Base-by-base conservation (phyloP, 2,797 vertebrate genomes). In the Anolis apletophallus region DNA sequence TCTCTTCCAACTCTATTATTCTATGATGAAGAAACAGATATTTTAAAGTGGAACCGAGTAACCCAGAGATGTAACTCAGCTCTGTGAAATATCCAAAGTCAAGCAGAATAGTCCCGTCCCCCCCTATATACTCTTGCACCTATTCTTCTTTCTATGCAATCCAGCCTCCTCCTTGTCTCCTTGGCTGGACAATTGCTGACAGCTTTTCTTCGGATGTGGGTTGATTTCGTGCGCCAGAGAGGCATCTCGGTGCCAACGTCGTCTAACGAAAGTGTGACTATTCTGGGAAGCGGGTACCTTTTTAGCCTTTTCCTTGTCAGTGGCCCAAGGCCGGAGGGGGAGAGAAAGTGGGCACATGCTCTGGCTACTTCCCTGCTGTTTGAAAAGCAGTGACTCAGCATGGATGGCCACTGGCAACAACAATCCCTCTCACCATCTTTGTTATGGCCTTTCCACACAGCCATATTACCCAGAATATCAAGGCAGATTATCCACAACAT, bases 301-400 rank as follows among this genome's bases (percentile, higher is more conserved):
- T 94, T 88, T 91, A 93, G 86, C 89, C 91, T 91, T 90, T 94
- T 86, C 86, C 40, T 40, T 82, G 2, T 57, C 23, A 50, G 68
- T 12, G 3, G 32, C 64, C 64, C 64, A 17, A 54, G 46, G 64
- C 29, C n/a, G 9, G 76, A 91, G 91, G 6, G 52, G 87, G 13
- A n/a, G 36, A 23, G 92, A 90, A 89, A n/a, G 87, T 88, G 87
- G 83, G 90, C 89, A 85, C 80, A 85, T 90, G 88, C 88, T 91
- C 93, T 90, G 50, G 88, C 88, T 90, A 85, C 93, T 93, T 92
- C 90, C 92, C 90, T 17, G 9, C 90, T 90, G 50, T 50, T 90
- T 68, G 80, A 74, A 93, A 94, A 94, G 91, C 94, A 92, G 40
- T 93, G 94, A 93, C 92, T 95, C 93, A 94, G 93, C 91, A 14